phyloP scores from a whole-genome alignment of 2,888 invertebrate genomes.

The Synanthedon andrenaeformis region DNA sequence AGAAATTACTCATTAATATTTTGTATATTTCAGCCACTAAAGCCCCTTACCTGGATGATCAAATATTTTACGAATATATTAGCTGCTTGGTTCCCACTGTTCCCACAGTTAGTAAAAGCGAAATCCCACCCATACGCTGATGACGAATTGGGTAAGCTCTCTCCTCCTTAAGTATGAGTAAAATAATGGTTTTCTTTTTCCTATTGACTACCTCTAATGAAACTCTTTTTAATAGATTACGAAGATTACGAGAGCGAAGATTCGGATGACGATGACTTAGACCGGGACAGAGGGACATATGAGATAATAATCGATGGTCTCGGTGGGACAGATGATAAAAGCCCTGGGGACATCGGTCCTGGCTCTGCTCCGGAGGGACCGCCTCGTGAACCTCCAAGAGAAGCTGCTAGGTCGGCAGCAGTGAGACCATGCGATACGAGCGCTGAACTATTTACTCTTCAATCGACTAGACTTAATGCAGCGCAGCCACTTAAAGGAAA shows the following conservation, averaged over 20 bases:
- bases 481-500: slow-evolving; percentile 90
- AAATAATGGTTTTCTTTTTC: background rate
- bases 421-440: slow-evolving; percentile 88
- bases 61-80: slow-evolving; percentile 64
- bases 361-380: slow-evolving; percentile 22
- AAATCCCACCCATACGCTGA: slow-evolving; percentile 55
- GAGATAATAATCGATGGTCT: slow-evolving; percentile 56
- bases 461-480: slow-evolving; percentile 83
- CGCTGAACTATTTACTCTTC: slow-evolving; percentile 87
- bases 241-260: slow-evolving; percentile 60
- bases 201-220: background rate
- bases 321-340: slow-evolving; percentile 20
- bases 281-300: slow-evolving; percentile 55
- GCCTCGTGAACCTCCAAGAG: slow-evolving; percentile 57
- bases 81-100: slow-evolving; percentile 61
- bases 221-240: slow-evolving; percentile 30
- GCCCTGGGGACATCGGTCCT: slow-evolving; percentile 28
- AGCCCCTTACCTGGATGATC: slow-evolving; percentile 68
- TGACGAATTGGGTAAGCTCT: slow-evolving; percentile 55
- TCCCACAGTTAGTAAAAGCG: slow-evolving; percentile 40
- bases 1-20: background rate
- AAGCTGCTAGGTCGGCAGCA: slow-evolving; percentile 67
- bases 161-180: background rate
- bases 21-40: slow-evolving; percentile 53
- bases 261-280: slow-evolving; percentile 38